Evolutionary conservation across 2,797 vertebrate species (phyloP).

Genomic region (Novumbra hubbsi): DNA sequence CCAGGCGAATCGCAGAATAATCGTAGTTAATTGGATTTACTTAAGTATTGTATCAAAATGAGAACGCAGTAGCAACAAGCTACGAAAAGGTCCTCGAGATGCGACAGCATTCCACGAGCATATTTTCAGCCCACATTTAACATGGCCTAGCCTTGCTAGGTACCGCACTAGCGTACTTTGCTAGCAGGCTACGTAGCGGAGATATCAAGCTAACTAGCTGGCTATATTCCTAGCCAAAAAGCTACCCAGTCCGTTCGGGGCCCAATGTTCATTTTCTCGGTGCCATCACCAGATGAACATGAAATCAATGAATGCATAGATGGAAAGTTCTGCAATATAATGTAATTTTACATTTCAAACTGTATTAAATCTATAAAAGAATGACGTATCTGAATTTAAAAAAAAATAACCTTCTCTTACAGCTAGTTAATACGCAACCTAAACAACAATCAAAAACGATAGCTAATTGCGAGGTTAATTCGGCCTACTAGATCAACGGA

Average conservation of each 20-base stretch:
- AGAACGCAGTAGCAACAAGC: not conserved
- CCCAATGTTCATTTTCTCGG: not conserved
- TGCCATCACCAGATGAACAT: not conserved
- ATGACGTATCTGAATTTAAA: not conserved
- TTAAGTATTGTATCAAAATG: too few relatives aligned
- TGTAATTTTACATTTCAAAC: not conserved
- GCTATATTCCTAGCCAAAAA: constrained; percentile 8
- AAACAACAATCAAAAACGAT: not conserved
- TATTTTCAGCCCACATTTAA: constrained; percentile 50
- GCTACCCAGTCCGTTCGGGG: not conserved
- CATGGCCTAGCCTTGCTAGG: constrained; percentile 76
- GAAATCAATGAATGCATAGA: not conserved
- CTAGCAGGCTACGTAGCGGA: constrained; percentile 65
- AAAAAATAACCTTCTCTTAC: not conserved
- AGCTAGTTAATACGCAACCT: not conserved
- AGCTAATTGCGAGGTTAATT: not conserved
- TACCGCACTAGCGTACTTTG: constrained; percentile 38
- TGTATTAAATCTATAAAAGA: not conserved
- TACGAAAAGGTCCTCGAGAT: not conserved
- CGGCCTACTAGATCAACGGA: not conserved
- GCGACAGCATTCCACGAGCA: constrained; percentile 48
- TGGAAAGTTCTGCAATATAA: constrained; percentile 9
- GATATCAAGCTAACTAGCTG: constrained; percentile 62
- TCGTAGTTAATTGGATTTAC: not conserved
- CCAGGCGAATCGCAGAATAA: rapidly evolving